Conservation (phyloP, 1,140 invertebrate genomes). For the Drosophila pallidifrons region DNA sequence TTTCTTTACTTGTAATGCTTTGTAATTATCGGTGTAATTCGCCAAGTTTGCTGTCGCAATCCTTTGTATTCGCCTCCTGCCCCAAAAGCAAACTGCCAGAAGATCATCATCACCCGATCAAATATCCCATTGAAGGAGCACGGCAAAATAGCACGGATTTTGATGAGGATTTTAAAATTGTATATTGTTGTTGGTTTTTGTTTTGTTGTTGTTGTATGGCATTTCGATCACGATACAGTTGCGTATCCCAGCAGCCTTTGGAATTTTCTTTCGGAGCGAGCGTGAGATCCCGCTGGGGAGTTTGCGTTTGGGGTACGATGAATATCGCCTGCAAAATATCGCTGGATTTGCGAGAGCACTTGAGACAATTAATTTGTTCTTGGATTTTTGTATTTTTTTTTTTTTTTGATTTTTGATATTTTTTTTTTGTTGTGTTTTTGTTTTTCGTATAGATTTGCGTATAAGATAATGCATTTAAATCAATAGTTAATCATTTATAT, state of each 20-base stretch:
- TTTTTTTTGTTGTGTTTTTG: conserved; percentile 36
- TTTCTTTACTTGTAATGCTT: conserved; percentile 12
- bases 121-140: conserved; percentile 3
- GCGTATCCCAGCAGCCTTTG: conserved; percentile 6
- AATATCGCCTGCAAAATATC: background rate
- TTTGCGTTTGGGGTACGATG: background rate
- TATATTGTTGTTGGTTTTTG: too few species aligned
- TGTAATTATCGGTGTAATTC: conserved; percentile 33
- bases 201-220: conserved; percentile 21
- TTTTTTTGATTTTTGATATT: conserved; percentile 9
- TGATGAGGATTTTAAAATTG: background rate
- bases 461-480: conserved; percentile 68
- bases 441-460: conserved; percentile 40
- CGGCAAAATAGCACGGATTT: conserved; percentile 1
- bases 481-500: conserved; percentile 79
- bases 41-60: conserved; percentile 1
- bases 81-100: background rate
- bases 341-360: background rate
- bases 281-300: background rate
- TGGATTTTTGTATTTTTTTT: conserved; percentile 17
- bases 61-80: background rate
- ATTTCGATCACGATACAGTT: conserved; percentile 26
- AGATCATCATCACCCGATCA: background rate
- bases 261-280: background rate
- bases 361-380: conserved; percentile 26